Percentiles rank a stretch among this genome's conserved stretches.
These are phyloP conservation scores for Drosophila auraria DNA, from an alignment of 1,140 invertebrate genomes.

Conservation along the genomic window DNA sequence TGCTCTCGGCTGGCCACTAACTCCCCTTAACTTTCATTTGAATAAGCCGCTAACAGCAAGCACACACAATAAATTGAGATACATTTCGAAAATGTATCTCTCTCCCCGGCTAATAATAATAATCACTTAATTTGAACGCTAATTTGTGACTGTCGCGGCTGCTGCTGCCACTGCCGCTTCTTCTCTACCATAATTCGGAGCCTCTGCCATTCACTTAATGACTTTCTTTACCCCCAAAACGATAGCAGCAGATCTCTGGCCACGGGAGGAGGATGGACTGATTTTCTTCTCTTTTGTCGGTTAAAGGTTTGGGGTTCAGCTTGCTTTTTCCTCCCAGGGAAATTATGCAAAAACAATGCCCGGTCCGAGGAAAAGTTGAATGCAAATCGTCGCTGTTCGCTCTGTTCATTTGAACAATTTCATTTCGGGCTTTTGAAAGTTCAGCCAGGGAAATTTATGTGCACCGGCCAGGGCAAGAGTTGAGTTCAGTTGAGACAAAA, in stretches of 20 bases:
- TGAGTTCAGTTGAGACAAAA: slow-evolving; percentile 19
- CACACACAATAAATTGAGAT: slow-evolving; percentile 53
- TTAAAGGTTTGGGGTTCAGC: slow-evolving; percentile 19
- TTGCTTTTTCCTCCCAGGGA: slow-evolving; percentile 57
- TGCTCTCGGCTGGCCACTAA: not conserved
- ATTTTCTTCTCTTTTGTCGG: slow-evolving; percentile 49
- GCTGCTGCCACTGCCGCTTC: slow-evolving; percentile 5
- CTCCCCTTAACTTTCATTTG: slow-evolving; percentile 64
- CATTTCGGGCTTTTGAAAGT: slow-evolving; percentile 61
- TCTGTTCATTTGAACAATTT: slow-evolving; percentile 63
- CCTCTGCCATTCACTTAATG: slow-evolving; percentile 65
- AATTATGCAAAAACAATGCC: slow-evolving; percentile 73
- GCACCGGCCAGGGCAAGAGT: slow-evolving; percentile 34
- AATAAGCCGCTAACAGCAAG: slow-evolving; percentile 64
- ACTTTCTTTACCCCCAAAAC: slow-evolving; percentile 68
- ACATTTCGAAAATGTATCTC: slow-evolving; percentile 46
- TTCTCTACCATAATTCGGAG: not conserved
- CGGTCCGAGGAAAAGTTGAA: slow-evolving; percentile 50
- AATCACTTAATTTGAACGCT: slow-evolving; percentile 81
- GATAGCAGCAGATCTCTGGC: slow-evolving; percentile 18
- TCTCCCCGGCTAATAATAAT: slow-evolving; percentile 65
- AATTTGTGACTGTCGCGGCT: slow-evolving; percentile 57
- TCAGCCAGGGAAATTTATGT: slow-evolving; percentile 61
- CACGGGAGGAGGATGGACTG: slow-evolving; percentile 68
- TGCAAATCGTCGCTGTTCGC: slow-evolving; percentile 62